Conservation (phyloP, 2,113 vertebrate species). For the Bostrychus sinensis region DNA sequence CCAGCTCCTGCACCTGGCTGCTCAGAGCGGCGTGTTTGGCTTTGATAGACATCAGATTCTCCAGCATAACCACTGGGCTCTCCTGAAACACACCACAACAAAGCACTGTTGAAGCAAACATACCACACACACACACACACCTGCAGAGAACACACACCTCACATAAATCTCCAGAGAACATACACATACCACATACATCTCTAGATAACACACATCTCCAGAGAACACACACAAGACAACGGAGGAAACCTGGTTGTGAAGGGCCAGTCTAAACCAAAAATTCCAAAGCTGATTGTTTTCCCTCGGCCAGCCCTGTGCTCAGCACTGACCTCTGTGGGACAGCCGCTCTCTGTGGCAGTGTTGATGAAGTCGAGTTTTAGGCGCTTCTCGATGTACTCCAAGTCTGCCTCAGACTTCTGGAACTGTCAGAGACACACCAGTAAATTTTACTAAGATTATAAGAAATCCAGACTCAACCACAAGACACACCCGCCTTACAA, state of each 20-base stretch:
- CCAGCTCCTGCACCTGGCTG: slow-evolving; percentile 77
- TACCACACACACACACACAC: too few relatives aligned
- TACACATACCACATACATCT: too few relatives aligned
- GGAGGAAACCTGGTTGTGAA: too few relatives aligned
- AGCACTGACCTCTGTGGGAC: slow-evolving; percentile 77
- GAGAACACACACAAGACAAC: too few relatives aligned
- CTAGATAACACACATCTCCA: too few relatives aligned
- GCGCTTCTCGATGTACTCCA: slow-evolving; percentile 90
- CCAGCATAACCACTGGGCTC: slow-evolving; percentile 83
- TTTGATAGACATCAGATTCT: slow-evolving; percentile 83
- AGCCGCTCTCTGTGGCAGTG: slow-evolving; percentile 72
- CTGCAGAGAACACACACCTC: neutral
- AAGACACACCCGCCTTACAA: neutral
- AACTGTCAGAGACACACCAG: slow-evolving; percentile 84
- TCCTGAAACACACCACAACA: slow-evolving; percentile 73
- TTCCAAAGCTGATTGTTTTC: too few relatives aligned
- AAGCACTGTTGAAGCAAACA: neutral
- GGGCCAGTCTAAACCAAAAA: too few relatives aligned
- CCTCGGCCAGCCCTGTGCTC: too few relatives aligned
- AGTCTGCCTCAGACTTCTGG: slow-evolving; percentile 91
- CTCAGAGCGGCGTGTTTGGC: slow-evolving; percentile 81
- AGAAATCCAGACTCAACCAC: neutral
- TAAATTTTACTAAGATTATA: slow-evolving; percentile 6
- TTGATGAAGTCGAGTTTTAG: slow-evolving; percentile 89
- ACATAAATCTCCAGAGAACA: too few relatives aligned